Base-by-base conservation (phyloP, 2,113 vertebrate genomes). In the Colius striatus region DNA sequence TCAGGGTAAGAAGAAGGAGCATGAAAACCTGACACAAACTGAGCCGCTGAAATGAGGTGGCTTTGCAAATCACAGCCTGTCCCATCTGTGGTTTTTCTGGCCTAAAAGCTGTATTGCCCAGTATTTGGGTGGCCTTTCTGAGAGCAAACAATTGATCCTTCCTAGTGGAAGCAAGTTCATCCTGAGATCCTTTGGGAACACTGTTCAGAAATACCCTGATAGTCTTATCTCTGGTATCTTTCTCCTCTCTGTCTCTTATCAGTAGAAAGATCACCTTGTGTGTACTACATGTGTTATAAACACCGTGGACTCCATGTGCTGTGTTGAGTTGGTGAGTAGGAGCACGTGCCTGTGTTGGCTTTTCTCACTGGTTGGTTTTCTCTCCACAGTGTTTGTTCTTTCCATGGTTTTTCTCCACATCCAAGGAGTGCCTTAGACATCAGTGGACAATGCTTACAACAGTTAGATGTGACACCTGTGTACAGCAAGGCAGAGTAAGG, bases 131-230 rank as follows among this genome's bases (percentile, higher is more conserved):
- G 68, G 84, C 81, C 51, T 83, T 65, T 95, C 71, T 5, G 7
- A 91, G 57, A 85, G 90, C 84, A 93, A 96, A 73, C 89, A 63
- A 51, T 87, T 94, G 90, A 84, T 94, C 89, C 95, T 97, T 97
- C 93, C 95, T 95, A 86, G 55, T 96, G 96, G 94, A 96, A 96
- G 95, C 20, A 34, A 96, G 92, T 96, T 92, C 68, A 79, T 90
- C 78, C 83, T 84, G 74, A 90, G 83, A 94, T 95, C 94, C 94
- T 97, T 96, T 93, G 73, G 96, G 95, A 97, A 91, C 68, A 79
- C 78, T 80, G 83, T 87, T 94, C 83, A 92, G 82, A 96, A 95
- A 74, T 91, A 87, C 67, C 85, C 84, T 68, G 77, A 51, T 47
- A 84, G 87, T 91, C 71, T 85, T 73, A 16, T 72, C 63, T 86